These are phyloP conservation scores for Gavia stellata DNA, from an alignment of 2,113 vertebrate species.

Conservation along the genomic window DNA sequence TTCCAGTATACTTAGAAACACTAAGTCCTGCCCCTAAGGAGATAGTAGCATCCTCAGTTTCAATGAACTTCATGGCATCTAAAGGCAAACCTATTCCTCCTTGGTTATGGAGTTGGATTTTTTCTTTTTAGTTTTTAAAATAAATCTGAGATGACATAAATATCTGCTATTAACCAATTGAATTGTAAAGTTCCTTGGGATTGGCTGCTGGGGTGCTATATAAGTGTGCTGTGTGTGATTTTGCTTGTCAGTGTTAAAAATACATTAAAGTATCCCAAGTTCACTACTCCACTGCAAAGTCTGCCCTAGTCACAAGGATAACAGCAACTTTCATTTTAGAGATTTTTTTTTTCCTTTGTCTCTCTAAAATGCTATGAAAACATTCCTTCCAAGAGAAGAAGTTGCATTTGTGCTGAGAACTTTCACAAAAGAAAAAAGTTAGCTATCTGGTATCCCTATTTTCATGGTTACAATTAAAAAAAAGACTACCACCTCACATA, in stretches of 20 bases:
- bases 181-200: background rate
- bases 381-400: background rate
- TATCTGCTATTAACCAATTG: background rate
- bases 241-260: slow-evolving; percentile 12
- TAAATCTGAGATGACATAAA: background rate
- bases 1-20: background rate
- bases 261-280: background rate
- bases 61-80: background rate
- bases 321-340: background rate
- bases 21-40: background rate
- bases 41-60: background rate
- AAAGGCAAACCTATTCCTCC: background rate
- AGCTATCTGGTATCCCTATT: background rate
- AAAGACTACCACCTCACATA: background rate
- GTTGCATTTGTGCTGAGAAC: slow-evolving; percentile 6
- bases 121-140: background rate
- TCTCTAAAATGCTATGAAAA: background rate
- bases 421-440: background rate
- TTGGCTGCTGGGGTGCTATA: background rate
- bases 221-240: background rate
- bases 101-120: background rate
- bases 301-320: background rate
- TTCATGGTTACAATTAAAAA: background rate
- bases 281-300: background rate
- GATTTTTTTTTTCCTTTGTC: background rate